phyloP scores from a whole-genome alignment of 2,797 vertebrate species.

The Scleropages formosus region DNA sequence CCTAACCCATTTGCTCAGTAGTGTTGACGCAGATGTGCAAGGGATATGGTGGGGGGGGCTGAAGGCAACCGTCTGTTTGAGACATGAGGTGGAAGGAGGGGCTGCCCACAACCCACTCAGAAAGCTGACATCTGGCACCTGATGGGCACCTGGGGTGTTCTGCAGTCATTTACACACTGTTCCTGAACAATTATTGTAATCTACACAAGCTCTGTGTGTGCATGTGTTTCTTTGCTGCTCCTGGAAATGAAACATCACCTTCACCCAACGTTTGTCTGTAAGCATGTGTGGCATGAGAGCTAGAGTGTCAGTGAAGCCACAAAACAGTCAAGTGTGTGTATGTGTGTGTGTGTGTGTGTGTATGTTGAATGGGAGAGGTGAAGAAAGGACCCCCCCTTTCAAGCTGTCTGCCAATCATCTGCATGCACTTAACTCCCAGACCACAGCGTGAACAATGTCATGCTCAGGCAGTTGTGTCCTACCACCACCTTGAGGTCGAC shows the following conservation, averaged over 20 bases:
- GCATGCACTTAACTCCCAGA: slow-evolving; percentile 54
- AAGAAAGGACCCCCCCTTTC: slow-evolving; percentile 30
- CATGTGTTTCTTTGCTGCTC: background rate
- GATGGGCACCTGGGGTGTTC: slow-evolving; percentile 38
- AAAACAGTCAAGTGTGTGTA: background rate
- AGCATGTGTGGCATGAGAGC: slow-evolving; percentile 5
- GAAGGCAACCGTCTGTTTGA: slow-evolving; percentile 21
- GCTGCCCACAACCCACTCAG: slow-evolving; percentile 34
- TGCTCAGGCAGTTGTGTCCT: slow-evolving; percentile 48
- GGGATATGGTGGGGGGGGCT: slow-evolving; percentile 43
- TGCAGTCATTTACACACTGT: slow-evolving; percentile 36
- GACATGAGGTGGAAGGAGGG: background rate
- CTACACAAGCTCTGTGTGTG: background rate
- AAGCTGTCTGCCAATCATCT: slow-evolving; percentile 30
- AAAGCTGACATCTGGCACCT: slow-evolving; percentile 61
- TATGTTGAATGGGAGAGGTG: background rate
- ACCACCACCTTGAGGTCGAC: slow-evolving; percentile 60
- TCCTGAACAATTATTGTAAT: slow-evolving; percentile 19
- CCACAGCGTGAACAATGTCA: slow-evolving; percentile 47
- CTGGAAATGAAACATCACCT: background rate
- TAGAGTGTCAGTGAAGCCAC: slow-evolving; percentile 5
- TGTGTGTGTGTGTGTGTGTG: slow-evolving; percentile 14
- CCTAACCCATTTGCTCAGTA: slow-evolving; percentile 31
- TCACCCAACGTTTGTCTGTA: background rate
- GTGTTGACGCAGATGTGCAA: slow-evolving; percentile 49